phyloP scores from a whole-genome alignment of 64 coral and sea anemone genomes.

The Stichodactyla mertensii region DNA sequence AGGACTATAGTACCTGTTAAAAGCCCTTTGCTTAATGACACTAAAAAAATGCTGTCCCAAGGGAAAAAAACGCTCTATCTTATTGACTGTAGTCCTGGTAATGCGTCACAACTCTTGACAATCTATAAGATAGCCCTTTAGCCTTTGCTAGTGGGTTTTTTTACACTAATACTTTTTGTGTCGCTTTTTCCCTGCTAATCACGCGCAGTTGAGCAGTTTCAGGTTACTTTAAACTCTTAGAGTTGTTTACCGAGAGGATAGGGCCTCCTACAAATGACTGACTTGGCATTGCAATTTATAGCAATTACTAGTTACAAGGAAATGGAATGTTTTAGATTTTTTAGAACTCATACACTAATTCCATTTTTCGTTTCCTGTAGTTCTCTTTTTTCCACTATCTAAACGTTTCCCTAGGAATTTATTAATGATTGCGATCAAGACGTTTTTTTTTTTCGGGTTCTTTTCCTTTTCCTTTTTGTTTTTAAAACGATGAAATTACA shows the following conservation, averaged over 20 bases:
- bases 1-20: slow-evolving; percentile 1
- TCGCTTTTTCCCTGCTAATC: slow-evolving; percentile 5
- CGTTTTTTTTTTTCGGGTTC: neutral
- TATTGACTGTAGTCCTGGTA: neutral
- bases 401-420: neutral
- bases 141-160: neutral
- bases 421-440: neutral
- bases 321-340: slow-evolving; percentile 5
- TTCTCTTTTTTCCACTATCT: neutral
- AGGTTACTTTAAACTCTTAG: slow-evolving; percentile 10
- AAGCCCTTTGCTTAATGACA: slow-evolving; percentile 25
- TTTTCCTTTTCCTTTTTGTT: neutral
- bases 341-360: neutral
- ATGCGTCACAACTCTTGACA: slow-evolving; percentile 25
- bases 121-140: slow-evolving; percentile 4
- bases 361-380: neutral
- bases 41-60: neutral
- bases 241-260: neutral
- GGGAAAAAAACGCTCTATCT: neutral
- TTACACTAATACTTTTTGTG: neutral
- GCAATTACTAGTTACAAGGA: neutral
- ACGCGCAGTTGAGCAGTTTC: slow-evolving; percentile 2
- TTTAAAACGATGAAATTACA: neutral
- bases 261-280: slow-evolving; percentile 5
- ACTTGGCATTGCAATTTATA: neutral